Evolutionary conservation across 2,797 vertebrate species (phyloP).

Genomic region (Natrix natrix): DNA sequence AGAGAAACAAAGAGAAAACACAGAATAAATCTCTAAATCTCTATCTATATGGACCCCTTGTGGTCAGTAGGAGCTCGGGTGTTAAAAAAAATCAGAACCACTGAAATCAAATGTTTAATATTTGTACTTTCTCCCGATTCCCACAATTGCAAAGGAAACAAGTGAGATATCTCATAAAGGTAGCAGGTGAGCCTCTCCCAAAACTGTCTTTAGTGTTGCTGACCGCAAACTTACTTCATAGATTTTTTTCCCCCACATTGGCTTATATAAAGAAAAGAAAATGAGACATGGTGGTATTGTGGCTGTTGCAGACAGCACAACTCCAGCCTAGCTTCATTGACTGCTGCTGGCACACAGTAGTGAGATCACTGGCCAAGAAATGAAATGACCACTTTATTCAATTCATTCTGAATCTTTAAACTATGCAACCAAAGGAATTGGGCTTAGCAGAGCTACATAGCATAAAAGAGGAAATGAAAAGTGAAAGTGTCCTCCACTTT

Average conservation of each 20-base stretch:
- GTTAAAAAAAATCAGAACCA: background rate
- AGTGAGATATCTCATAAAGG: background rate
- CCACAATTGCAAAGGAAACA: background rate
- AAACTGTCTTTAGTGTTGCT: background rate
- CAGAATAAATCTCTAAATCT: background rate
- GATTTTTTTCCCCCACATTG: background rate
- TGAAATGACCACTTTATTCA: background rate
- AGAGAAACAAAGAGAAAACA: background rate
- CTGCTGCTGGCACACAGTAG: background rate
- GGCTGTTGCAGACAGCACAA: background rate
- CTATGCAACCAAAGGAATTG: background rate
- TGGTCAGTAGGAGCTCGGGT: background rate
- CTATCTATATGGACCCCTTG: background rate
- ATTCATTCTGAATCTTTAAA: background rate
- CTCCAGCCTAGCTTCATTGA: background rate
- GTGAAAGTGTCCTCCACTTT: background rate
- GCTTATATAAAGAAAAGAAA: background rate
- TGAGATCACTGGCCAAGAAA: background rate
- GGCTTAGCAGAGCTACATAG: background rate
- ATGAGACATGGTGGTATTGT: background rate
- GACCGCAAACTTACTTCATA: too few species aligned
- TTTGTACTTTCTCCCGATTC: background rate
- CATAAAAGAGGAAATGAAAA: background rate
- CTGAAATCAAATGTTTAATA: background rate
- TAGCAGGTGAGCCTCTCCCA: background rate